Evolutionary conservation across 2,797 vertebrate species (phyloP), one percentile per base, ranked within the genome.

Genomic region (Poeciliopsis infans): DNA sequence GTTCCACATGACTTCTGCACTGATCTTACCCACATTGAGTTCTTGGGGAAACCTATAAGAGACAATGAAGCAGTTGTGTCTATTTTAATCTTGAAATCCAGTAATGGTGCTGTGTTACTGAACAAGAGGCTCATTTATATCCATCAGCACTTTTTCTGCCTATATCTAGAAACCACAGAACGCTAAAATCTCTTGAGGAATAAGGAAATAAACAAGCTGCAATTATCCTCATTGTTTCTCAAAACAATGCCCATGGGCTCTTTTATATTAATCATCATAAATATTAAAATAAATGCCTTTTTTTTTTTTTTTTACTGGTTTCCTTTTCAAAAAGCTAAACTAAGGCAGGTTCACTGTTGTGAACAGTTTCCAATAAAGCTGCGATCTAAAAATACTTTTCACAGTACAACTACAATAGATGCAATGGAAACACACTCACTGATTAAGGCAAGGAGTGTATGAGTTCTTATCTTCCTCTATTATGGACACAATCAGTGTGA

Each of bases 381-480:
- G n/a, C 20, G 75, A 10, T 23, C 36, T 66, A 10, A 33, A 13
- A 53, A 75, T 66, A 45, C 5, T 6, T 68, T 23, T 68, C 36
- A 66, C 20, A 66, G 4, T 39, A 66, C 33, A 28, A 66, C 33
- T 80, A 45, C 79, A 15, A 16, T 71, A 61, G 11, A 5, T 1
- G 4, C 20, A 41, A 61, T 43, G 41, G 75, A 36, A 28, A 75
- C 20, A 83, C 16, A 93, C 94, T 93, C 81, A 94, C 93, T 94
- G 98, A 93, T 99, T 99, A 92, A 99, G 96, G 89, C 97, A 98
- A 61, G 96, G 98, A 0, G 97, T 98, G 68, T 99, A 99, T n/a
- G 97, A 98, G 93, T 99, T 99, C 93, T 98, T 99, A 91, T 99
- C 98, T 87, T 99, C 98, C 79, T 99, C 98, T 85, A 98, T 98